Evolutionary conservation across 2,113 vertebrate species (phyloP).

Genomic region (Lipotes vexillifer): DNA sequence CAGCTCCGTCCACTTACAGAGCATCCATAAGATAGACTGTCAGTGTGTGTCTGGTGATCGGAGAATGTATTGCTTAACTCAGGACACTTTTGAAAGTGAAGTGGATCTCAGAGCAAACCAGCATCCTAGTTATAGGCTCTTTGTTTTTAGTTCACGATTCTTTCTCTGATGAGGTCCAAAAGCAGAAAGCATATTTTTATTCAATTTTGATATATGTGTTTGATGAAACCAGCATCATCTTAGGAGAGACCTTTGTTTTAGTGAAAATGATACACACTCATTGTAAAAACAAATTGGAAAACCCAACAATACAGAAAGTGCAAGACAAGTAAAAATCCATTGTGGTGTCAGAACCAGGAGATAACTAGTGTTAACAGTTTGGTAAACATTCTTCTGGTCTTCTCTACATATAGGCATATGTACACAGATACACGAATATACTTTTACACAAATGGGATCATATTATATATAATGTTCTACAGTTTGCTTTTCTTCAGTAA

Average conservation of each 20-base stretch:
- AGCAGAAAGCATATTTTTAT: background rate
- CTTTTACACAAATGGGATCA: background rate
- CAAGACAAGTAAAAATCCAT: background rate
- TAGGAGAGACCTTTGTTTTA: background rate
- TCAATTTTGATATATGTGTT: background rate
- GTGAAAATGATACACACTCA: background rate
- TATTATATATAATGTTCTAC: background rate
- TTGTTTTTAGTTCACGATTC: background rate
- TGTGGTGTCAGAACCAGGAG: background rate
- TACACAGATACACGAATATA: background rate
- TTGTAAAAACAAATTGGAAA: background rate
- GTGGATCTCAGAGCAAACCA: background rate
- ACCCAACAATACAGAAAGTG: background rate
- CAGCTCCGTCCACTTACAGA: accelerated
- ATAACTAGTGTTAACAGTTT: background rate
- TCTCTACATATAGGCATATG: background rate
- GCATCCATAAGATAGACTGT: accelerated
- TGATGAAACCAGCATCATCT: background rate
- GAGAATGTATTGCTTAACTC: background rate
- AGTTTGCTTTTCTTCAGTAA: background rate
- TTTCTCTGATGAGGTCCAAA: background rate
- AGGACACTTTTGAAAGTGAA: background rate
- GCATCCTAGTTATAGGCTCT: background rate
- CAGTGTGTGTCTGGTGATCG: background rate
- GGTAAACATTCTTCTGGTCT: background rate